Evolutionary conservation across 2,797 vertebrate genomes (phyloP).

Genomic region (Trematomus bernacchii): DNA sequence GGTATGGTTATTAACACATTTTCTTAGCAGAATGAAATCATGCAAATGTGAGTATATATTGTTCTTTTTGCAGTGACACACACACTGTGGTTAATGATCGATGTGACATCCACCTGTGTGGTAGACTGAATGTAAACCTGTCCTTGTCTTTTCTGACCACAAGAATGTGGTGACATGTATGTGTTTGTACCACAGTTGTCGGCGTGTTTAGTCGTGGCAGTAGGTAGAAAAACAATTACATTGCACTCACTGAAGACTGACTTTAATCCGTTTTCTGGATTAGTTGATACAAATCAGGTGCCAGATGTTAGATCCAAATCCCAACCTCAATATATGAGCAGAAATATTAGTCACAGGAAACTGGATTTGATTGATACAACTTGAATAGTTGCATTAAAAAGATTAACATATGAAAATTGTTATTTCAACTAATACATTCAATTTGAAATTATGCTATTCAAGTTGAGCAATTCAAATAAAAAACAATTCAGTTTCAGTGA

Average conservation of each 20-base stretch:
- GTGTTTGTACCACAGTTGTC: slow-evolving; percentile 54
- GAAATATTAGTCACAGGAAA: too few relatives aligned
- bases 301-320: background rate
- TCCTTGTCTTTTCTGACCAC: slow-evolving; percentile 25
- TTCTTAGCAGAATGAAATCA: slow-evolving; percentile 43
- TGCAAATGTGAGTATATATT: slow-evolving; percentile 54
- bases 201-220: slow-evolving; percentile 51
- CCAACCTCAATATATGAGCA: background rate
- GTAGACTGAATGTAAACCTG: slow-evolving; percentile 41
- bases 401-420: too few relatives aligned
- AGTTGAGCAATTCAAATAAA: too few relatives aligned
- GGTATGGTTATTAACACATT: slow-evolving; percentile 47
- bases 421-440: too few relatives aligned
- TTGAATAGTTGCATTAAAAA: too few relatives aligned
- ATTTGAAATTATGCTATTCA: too few relatives aligned
- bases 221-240: too few relatives aligned
- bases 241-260: too few relatives aligned
- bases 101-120: slow-evolving; percentile 6
- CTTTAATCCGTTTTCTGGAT: background rate
- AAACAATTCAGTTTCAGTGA: too few relatives aligned
- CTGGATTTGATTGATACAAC: too few relatives aligned
- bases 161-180: slow-evolving; percentile 5
- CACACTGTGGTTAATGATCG: slow-evolving; percentile 3
- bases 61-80: slow-evolving; percentile 30
- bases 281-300: slow-evolving; percentile 19